phyloP scores from a whole-genome alignment of 2,888 invertebrate genomes.

The Microplitis manilae region DNA sequence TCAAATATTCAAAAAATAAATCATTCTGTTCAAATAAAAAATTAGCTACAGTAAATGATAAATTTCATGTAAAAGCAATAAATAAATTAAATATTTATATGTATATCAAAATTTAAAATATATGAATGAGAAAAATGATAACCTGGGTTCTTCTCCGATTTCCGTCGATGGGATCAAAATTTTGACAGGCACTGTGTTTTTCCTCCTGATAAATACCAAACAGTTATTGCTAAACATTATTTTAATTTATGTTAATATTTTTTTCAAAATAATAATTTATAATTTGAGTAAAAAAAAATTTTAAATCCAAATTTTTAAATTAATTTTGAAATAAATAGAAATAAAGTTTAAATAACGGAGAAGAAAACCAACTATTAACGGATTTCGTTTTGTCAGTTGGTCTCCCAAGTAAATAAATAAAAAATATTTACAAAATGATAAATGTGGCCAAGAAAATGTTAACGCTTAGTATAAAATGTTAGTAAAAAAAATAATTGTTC shows the following conservation, averaged over 20 bases:
- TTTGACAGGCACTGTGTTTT: constrained; percentile 70
- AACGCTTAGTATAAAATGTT: too few relatives aligned
- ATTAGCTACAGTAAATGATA: neutral
- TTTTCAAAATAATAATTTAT: neutral
- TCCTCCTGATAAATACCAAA: constrained; percentile 69
- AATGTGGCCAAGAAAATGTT: neutral
- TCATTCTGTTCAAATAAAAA: neutral
- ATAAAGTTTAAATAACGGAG: neutral
- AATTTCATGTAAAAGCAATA: constrained; percentile 9
- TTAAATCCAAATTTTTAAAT: too few relatives aligned
- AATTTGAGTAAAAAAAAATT: neutral
- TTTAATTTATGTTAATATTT: neutral
- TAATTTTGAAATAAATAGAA: too few relatives aligned
- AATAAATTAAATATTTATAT: constrained; percentile 18
- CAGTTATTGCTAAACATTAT: constrained; percentile 27
- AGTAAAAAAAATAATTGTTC: too few relatives aligned
- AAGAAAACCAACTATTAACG: neutral
- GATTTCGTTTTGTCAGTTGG: neutral
- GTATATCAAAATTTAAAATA: constrained; percentile 52
- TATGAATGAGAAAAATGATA: constrained; percentile 58
- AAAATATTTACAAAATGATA: neutral
- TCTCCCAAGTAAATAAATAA: neutral
- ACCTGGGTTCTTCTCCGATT: constrained; percentile 68
- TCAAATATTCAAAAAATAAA: neutral
- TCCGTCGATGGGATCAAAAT: constrained; percentile 67